phyloP scores from a whole-genome alignment of 1,140 invertebrate genomes.

The Calephelis nemesis region DNA sequence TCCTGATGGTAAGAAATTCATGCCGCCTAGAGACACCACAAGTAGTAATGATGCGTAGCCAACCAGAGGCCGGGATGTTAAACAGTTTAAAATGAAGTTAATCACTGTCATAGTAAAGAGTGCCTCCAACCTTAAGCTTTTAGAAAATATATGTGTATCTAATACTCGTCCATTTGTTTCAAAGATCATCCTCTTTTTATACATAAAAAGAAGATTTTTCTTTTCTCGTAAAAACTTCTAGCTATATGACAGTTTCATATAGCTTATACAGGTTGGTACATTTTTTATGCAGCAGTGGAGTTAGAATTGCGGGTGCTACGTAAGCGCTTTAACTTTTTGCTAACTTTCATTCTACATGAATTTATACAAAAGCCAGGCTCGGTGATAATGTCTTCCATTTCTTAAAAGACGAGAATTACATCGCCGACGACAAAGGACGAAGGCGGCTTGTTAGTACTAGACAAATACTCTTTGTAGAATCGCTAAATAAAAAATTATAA shows the following conservation, averaged over 20 bases:
- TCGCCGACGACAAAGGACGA: conserved; percentile 51
- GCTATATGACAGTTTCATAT: background rate
- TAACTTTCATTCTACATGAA: conserved; percentile 62
- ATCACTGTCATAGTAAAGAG: too few relatives aligned
- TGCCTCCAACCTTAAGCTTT: too few relatives aligned
- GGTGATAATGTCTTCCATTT: conserved; percentile 67
- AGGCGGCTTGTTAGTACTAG: conserved; percentile 34
- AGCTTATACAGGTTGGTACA: conserved; percentile 13
- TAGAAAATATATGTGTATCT: too few relatives aligned
- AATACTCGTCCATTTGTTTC: too few relatives aligned
- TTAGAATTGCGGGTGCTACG: conserved; percentile 41
- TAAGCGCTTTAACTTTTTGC: conserved; percentile 61
- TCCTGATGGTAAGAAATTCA: too few relatives aligned
- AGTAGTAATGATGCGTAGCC: too few relatives aligned
- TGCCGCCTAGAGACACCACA: too few relatives aligned
- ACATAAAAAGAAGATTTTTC: background rate
- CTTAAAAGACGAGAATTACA: conserved; percentile 64
- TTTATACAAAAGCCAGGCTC: conserved; percentile 63
- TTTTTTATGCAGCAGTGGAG: conserved; percentile 38
- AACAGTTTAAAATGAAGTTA: too few relatives aligned
- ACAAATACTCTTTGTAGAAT: too few relatives aligned
- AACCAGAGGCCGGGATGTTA: too few relatives aligned
- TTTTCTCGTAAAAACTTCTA: background rate
- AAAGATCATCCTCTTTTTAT: too few relatives aligned
- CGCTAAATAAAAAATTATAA: too few relatives aligned